Evolutionary conservation across 2,888 invertebrate species (phyloP).

Genomic region (Luperina nickerlii): DNA sequence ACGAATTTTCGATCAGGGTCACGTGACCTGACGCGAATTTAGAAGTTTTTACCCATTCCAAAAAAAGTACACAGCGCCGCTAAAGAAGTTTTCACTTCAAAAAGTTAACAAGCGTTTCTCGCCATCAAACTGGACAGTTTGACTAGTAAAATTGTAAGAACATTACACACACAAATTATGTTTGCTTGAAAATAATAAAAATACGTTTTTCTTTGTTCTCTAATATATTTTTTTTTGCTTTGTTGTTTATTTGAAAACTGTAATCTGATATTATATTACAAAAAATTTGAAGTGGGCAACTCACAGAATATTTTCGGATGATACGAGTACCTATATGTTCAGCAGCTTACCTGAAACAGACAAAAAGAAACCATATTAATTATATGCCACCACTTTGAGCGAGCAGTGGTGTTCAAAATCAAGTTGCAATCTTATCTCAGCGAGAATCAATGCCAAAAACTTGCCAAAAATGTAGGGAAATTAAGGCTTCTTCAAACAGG

Average conservation of each 20-base stretch:
- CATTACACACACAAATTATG: background rate
- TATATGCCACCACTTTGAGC: too few relatives aligned
- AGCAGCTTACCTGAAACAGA: slow-evolving; percentile 33
- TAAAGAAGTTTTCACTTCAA: too few relatives aligned
- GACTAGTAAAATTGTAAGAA: background rate
- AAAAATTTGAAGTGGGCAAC: background rate
- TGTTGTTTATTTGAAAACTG: background rate
- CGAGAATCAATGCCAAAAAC: background rate
- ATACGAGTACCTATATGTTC: background rate
- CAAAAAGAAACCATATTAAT: background rate
- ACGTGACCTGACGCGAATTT: too few relatives aligned
- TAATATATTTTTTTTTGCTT: background rate
- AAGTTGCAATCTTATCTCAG: background rate
- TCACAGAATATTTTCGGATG: background rate
- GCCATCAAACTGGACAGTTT: background rate
- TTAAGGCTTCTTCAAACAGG: too few relatives aligned
- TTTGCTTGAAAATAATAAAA: too few relatives aligned
- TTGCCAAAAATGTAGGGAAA: too few relatives aligned
- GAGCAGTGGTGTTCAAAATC: background rate
- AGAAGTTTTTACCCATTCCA: too few relatives aligned
- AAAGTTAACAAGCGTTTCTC: too few relatives aligned
- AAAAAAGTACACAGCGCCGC: too few relatives aligned
- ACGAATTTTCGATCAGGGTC: too few relatives aligned
- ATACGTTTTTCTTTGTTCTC: too few relatives aligned
- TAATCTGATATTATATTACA: background rate